phyloP scores from a whole-genome alignment of 1,140 invertebrate genomes.

The Gryon sp. region DNA sequence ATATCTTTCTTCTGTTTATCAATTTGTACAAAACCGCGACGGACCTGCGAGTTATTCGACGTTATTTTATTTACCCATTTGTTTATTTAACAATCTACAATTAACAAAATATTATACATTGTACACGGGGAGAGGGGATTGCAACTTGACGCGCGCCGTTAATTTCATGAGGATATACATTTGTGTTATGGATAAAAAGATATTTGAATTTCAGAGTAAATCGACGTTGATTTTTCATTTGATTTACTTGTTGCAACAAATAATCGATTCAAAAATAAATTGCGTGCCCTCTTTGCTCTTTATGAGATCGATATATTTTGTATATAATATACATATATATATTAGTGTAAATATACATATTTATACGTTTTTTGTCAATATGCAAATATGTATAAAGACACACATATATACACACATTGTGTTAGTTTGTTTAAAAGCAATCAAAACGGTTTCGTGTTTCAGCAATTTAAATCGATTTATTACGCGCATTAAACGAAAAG shows the following conservation, averaged over 20 bases:
- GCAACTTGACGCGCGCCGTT: conserved; percentile 65
- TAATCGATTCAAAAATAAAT: too few species aligned
- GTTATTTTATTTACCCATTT: conserved; percentile 60
- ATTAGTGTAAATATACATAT: not conserved
- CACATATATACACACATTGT: conserved; percentile 21
- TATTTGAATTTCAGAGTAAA: too few species aligned
- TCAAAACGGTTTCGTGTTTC: conserved; percentile 34
- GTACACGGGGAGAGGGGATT: conserved; percentile 69
- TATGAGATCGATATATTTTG: conserved; percentile 16
- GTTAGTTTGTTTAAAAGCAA: conserved; percentile 22
- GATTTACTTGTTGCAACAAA: too few species aligned
- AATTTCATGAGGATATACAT: too few species aligned
- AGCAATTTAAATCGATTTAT: conserved; percentile 47
- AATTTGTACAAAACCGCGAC: conserved; percentile 73
- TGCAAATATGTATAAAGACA: conserved; percentile 44
- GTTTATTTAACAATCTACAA: conserved; percentile 72
- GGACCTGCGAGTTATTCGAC: conserved; percentile 67
- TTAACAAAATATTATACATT: conserved; percentile 76
- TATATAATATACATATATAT: conserved; percentile 5
- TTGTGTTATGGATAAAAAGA: too few species aligned
- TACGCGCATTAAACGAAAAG: conserved; percentile 40
- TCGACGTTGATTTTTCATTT: too few species aligned
- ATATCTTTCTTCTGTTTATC: conserved; percentile 66
- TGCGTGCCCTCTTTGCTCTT: conserved; percentile 11
- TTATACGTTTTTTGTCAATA: conserved; percentile 3